phyloP scores from a whole-genome alignment of 2,888 invertebrate genomes.

The Patella pellucida region DNA sequence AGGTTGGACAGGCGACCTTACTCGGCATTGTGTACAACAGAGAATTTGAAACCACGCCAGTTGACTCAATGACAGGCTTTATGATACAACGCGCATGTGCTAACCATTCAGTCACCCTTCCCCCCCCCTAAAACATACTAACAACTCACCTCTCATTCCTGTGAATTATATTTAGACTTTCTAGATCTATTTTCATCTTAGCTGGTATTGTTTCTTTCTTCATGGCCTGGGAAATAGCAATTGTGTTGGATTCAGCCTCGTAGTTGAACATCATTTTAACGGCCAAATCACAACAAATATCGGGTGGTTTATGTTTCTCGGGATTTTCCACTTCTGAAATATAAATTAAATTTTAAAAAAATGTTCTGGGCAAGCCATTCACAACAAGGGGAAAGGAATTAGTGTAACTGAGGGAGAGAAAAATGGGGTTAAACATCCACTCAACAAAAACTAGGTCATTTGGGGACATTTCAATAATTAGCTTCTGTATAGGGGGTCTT shows the following conservation, averaged over 20 bases:
- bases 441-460: too few relatives aligned
- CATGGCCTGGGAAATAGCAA: conserved; percentile 84
- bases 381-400: not conserved
- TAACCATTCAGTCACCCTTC: too few relatives aligned
- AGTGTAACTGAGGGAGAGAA: too few relatives aligned
- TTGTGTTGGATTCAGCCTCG: conserved; percentile 85
- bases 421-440: too few relatives aligned
- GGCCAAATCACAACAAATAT: conserved; percentile 75
- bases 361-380: not conserved
- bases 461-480: too few relatives aligned
- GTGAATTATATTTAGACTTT: not conserved
- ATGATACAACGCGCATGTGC: too few relatives aligned
- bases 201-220: conserved; percentile 84
- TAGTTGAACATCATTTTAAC: conserved; percentile 95
- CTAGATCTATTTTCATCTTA: conserved; percentile 5
- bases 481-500: too few relatives aligned
- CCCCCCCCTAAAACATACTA: too few relatives aligned
- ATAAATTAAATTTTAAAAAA: not conserved
- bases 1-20: too few relatives aligned
- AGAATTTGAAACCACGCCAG: too few relatives aligned
- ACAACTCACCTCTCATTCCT: not conserved
- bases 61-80: too few relatives aligned
- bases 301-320: not conserved
- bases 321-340: not conserved
- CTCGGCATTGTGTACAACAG: too few relatives aligned